A percentile compares a stretch with the other conserved stretches of the same genome.
These are phyloP conservation scores for Potamilus streckersoni DNA, from an alignment of 1,140 invertebrate genomes.

Conservation along the genomic window DNA sequence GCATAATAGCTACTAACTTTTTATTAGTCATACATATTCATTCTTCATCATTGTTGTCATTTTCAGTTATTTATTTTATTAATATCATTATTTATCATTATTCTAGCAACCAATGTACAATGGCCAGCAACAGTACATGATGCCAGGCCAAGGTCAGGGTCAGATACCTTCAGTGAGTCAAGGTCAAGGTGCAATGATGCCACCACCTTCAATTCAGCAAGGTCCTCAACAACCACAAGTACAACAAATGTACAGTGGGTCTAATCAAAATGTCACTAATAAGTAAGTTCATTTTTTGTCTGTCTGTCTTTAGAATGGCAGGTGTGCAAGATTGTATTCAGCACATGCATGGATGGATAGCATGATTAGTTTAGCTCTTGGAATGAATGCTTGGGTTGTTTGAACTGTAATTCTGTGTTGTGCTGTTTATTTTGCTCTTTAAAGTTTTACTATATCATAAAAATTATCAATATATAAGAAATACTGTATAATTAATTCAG, in stretches of 20 bases:
- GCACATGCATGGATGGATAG: no score
- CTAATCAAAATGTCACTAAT: no score
- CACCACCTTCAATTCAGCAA: conserved; percentile 29
- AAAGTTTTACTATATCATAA: no score
- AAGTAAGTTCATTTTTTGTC: no score
- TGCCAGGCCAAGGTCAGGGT: conserved; percentile 26
- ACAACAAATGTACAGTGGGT: background rate
- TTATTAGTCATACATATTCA: conserved; percentile 14
- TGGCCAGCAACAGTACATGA: conserved; percentile 19
- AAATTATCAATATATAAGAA: no score
- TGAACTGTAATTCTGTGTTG: no score
- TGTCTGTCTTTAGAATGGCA: no score
- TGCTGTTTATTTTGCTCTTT: no score
- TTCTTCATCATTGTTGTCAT: background rate
- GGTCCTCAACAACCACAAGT: conserved; percentile 23
- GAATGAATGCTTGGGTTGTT: no score
- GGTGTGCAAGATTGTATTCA: no score
- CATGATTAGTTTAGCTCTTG: no score
- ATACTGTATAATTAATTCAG: no score
- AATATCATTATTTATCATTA: conserved; percentile 2
- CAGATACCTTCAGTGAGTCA: conserved; percentile 28
- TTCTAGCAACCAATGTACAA: conserved; percentile 25
- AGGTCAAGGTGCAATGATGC: conserved; percentile 14
- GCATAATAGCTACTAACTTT: background rate
- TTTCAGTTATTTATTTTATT: background rate